Conservation (phyloP, 2,113 vertebrate genomes). For the Thamnaconus septentrionalis region DNA sequence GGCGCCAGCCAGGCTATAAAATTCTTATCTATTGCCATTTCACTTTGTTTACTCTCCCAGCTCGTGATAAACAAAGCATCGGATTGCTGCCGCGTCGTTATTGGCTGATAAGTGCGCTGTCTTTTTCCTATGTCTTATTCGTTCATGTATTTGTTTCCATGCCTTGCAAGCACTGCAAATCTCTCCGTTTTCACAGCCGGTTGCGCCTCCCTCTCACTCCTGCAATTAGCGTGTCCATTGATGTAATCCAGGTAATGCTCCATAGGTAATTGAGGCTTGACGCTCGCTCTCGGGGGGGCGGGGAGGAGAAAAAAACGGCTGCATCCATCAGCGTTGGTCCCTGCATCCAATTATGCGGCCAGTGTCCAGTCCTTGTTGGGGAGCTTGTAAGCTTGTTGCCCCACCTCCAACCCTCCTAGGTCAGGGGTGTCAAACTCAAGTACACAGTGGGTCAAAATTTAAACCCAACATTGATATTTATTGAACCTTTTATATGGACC, state of each 20-base stretch:
- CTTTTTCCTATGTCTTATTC: slow-evolving; percentile 5
- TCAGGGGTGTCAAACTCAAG: too few species aligned
- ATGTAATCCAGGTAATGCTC: slow-evolving; percentile 43
- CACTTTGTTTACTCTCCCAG: neutral
- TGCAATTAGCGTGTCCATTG: slow-evolving; percentile 20
- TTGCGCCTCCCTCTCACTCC: neutral
- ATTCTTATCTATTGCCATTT: slow-evolving; percentile 20
- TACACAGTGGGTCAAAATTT: too few species aligned
- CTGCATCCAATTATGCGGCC: slow-evolving; percentile 30
- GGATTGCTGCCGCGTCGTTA: too few species aligned
- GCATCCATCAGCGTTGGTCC: slow-evolving; percentile 1
- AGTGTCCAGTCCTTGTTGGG: slow-evolving; percentile 14
- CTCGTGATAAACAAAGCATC: slow-evolving; percentile 12
- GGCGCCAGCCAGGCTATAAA: slow-evolving; percentile 15
- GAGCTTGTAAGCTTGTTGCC: slow-evolving; percentile 26
- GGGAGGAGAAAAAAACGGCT: neutral
- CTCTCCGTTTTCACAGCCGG: too few species aligned
- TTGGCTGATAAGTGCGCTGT: neutral
- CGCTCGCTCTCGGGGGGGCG: slow-evolving; percentile 15
- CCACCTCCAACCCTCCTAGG: too few species aligned
- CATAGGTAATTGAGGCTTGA: slow-evolving; percentile 31
- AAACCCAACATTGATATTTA: too few species aligned
- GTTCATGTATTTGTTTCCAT: neutral
- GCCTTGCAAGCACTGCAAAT: slow-evolving; percentile 20
- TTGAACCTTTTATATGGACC: too few species aligned